These are phyloP conservation scores for Drosophila ogumai DNA, from an alignment of 1,140 invertebrate species.

Conservation along the genomic window DNA sequence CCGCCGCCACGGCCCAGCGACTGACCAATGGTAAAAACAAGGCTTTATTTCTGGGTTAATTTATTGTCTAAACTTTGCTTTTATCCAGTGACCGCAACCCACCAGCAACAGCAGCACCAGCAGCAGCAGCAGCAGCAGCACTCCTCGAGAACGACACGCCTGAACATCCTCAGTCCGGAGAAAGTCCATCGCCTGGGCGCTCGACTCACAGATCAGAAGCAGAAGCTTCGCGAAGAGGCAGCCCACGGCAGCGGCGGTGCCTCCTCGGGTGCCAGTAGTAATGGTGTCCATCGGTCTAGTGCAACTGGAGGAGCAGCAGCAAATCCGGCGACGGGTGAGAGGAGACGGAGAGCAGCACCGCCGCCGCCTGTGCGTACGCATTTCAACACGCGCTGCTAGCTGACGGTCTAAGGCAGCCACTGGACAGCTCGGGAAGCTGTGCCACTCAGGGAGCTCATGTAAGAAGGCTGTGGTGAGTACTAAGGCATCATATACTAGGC, in stretches of 20 bases:
- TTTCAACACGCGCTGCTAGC: slow-evolving; percentile 72
- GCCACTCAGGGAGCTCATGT: slow-evolving; percentile 31
- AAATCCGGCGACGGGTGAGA: slow-evolving; percentile 21
- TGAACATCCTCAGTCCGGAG: slow-evolving; percentile 80
- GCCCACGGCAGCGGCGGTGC: slow-evolving; percentile 10
- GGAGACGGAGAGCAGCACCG: slow-evolving; percentile 56
- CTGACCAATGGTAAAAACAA: slow-evolving; percentile 40
- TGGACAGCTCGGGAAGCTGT: not conserved
- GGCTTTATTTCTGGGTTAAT: not conserved
- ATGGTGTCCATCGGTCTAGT: not conserved
- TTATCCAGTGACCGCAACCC: slow-evolving; percentile 21
- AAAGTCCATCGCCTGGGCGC: slow-evolving; percentile 80
- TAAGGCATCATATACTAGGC: no score
- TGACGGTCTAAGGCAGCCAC: not conserved
- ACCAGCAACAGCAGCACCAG: slow-evolving; percentile 43
- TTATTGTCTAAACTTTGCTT: not conserved
- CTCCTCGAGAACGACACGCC: slow-evolving; percentile 50
- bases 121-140: slow-evolving; percentile 44
- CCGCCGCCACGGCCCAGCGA: slow-evolving; percentile 71
- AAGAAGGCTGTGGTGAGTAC: not conserved
- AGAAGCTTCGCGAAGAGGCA: slow-evolving; percentile 67
- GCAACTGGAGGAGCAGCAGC: not conserved
- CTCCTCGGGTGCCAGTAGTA: slow-evolving; percentile 10
- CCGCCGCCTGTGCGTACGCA: slow-evolving; percentile 66
- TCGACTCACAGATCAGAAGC: slow-evolving; percentile 76